Evolutionary conservation across 2,888 invertebrate genomes (phyloP).

Genomic region (Laothoe populi): DNA sequence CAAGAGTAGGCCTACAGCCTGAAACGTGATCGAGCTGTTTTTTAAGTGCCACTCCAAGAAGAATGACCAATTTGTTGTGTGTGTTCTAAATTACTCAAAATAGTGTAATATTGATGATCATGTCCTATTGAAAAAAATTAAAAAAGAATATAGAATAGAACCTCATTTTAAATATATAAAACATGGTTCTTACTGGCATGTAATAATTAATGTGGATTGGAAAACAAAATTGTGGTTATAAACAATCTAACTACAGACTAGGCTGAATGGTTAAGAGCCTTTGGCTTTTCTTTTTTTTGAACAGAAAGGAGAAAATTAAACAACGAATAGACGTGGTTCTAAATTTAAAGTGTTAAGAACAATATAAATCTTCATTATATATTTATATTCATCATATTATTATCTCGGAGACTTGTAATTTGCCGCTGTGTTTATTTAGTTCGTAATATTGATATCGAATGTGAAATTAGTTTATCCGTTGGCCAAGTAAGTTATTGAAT

Average conservation of each 20-base stretch:
- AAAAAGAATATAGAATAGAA: not conserved
- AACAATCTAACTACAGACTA: too few species aligned
- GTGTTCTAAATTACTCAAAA: too few species aligned
- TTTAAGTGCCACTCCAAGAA: not conserved
- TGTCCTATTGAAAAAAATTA: too few species aligned
- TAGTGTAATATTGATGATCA: too few species aligned
- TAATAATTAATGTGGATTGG: not conserved
- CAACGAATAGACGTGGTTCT: not conserved
- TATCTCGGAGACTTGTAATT: not conserved
- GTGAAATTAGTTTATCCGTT: conserved; percentile 2
- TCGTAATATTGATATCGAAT: not conserved
- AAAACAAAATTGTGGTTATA: too few species aligned
- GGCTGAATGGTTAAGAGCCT: too few species aligned
- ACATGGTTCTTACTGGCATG: not conserved
- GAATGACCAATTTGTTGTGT: conserved; percentile 1
- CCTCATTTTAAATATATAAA: not conserved
- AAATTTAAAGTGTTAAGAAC: not conserved
- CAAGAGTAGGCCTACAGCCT: too few species aligned
- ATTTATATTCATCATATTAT: too few species aligned
- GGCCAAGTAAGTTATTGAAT: conserved; percentile 4
- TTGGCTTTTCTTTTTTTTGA: too few species aligned
- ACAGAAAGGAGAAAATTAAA: conserved; percentile 2
- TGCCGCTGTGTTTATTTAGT: not conserved
- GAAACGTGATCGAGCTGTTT: conserved; percentile 8
- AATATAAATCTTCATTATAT: too few species aligned